Conservation (phyloP, 2,888 invertebrate genomes). For the Torymus texanus region DNA sequence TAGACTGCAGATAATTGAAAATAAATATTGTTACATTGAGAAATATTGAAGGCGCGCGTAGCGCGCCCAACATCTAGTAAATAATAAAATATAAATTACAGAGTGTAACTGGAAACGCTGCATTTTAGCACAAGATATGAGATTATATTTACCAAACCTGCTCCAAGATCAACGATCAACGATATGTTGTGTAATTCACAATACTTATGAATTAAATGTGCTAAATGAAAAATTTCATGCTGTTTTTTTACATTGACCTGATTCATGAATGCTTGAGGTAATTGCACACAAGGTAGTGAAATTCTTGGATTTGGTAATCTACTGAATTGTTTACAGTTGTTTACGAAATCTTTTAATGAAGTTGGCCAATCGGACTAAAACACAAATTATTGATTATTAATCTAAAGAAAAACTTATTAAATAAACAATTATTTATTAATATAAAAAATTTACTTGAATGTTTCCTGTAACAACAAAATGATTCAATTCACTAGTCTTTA, state of each 20-base stretch:
- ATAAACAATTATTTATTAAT: neutral
- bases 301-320: conserved; percentile 66
- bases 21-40: too few relatives aligned
- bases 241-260: conserved; percentile 81
- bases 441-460: conserved; percentile 62
- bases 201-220: conserved; percentile 77
- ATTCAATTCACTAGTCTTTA: conserved; percentile 76
- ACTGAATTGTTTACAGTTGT: conserved; percentile 64
- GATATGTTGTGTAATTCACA: conserved; percentile 76
- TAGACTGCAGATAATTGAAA: too few relatives aligned
- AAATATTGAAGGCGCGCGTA: too few relatives aligned
- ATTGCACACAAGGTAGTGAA: conserved; percentile 47
- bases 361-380: conserved; percentile 72
- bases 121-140: too few relatives aligned
- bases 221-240: conserved; percentile 82
- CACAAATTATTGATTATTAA: conserved; percentile 32
- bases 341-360: conserved; percentile 74
- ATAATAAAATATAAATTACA: too few relatives aligned
- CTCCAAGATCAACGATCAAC: conserved; percentile 83
- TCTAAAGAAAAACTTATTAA: conserved; percentile 9
- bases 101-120: too few relatives aligned
- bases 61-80: too few relatives aligned
- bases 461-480: conserved; percentile 69
- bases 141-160: conserved; percentile 80
- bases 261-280: conserved; percentile 68